Base-by-base conservation (phyloP, 2,113 vertebrate species). In the Asarcornis scutulata region DNA sequence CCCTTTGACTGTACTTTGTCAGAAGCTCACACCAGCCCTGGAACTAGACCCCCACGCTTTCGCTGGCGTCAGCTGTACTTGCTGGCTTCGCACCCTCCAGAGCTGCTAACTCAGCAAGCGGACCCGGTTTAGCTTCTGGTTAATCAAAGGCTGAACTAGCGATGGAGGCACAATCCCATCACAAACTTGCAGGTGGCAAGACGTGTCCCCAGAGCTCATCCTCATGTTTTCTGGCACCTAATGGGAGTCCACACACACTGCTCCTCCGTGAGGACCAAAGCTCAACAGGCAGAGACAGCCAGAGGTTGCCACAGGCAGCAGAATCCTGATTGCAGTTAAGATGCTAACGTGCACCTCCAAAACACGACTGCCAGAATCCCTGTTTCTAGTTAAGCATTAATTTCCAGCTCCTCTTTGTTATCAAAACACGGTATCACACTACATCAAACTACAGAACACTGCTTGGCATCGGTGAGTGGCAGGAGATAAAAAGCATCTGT, bases 401-500 rank as follows among this genome's bases (percentile, higher is more conserved):
- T 94, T 92, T 79, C 94, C 86, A 95, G 86, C 42, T 93, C 83
- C 23, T 42, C 83, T 91, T 56, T 78, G 79, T 84, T 82, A 96
- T 58, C 81, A 82, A 92, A 93, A 89, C 91, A 95, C 6, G 16
- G 52, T 7, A 75, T 75, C 60, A 50, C 60, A 16, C 14, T 5
- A 73, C 55, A 83, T 16, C 50, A 59, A 92, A 74, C 64, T 40
- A 11, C 69, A 74, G 63, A 83, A 67, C 22, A 40, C 50, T 14
- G 1, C 75, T 73, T 89, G 83, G 85, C 31, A 2, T 48, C n/a
- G 48, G 58, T 22, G 46, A 87, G 56, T 1, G 0, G 71, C 26
- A 0, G 44, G 64, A 88, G 83, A 90, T 52, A 88, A 89, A 88
- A 91, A 88, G 83, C 76, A 93, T 86, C 88, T 81, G 94, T 83